Evolutionary conservation across 53 echinoderm and acorn worm species (phyloP).

Genomic region (Crossaster papposus): DNA sequence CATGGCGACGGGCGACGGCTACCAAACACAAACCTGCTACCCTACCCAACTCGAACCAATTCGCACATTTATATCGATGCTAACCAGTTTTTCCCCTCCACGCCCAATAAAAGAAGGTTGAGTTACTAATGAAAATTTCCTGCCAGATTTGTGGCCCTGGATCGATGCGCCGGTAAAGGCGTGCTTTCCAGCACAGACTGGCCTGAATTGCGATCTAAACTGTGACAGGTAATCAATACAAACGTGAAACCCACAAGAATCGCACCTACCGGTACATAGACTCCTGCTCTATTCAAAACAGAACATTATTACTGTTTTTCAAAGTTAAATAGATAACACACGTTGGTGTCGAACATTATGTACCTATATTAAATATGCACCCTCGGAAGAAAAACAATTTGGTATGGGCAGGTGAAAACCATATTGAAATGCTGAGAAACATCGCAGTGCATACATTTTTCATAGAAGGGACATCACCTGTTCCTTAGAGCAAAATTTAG

Average conservation of each 20-base stretch:
- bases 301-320: constrained; percentile 7
- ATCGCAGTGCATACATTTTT: background rate
- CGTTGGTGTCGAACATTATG: background rate
- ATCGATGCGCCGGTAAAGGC: constrained; percentile 51
- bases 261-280: no score
- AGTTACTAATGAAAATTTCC: constrained; percentile 64
- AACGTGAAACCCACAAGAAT: constrained; percentile 35
- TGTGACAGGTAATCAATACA: constrained; percentile 53
- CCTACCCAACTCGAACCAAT: constrained; percentile 49
- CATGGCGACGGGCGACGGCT: constrained; percentile 18
- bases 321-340: background rate
- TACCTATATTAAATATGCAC: background rate
- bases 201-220: constrained; percentile 51
- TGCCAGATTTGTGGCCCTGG: constrained; percentile 55
- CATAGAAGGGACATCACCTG: background rate
- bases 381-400: background rate
- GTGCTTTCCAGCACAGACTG: constrained; percentile 55
- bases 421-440: background rate
- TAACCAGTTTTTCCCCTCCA: constrained; percentile 51
- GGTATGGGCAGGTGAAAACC: background rate
- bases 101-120: constrained; percentile 62
- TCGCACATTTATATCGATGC: constrained; percentile 52
- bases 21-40: constrained; percentile 21
- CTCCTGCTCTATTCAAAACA: constrained; percentile 9
- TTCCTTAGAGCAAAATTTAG: background rate